Base-by-base conservation (phyloP, 2,888 invertebrate genomes). In the Gerris lacustris region DNA sequence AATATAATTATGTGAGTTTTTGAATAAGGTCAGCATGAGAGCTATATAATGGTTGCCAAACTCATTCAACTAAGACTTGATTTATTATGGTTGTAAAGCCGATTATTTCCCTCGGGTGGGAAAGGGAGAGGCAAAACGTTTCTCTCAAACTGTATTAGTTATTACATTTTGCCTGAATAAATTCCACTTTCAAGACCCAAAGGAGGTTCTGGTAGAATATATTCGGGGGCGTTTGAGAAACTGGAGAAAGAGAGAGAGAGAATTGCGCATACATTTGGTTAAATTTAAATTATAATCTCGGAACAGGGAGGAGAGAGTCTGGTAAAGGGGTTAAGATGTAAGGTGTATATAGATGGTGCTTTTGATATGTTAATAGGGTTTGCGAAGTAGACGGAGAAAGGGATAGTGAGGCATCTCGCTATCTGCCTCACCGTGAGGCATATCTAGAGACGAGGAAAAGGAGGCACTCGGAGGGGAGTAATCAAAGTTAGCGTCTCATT, bases 61-160 rank as follows among this genome's bases (percentile, higher is more conserved):
- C 55, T 2, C 55, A 5, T 55, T 55, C 15, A 55, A 55, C 15
- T 55, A 55, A 55, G 55, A 55, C 55, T 15, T 55, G 15, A 55
- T 55, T 55, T 55, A 55, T 55, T 55, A 55, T 55, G 55, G 55
- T 5, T 55, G 55, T 55, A 55, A 55, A 55, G 55, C 55, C 55
- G 55, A 55, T 55, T 55, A 55, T 55, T 55, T 55, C 55, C 55
- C 15, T 15, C 15, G 55, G 55, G 55, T 55, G 2, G 9, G 11
- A 11, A 4, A 31, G 31, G 31, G 2, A 4, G 31, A 31, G 31
- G 31, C 15, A 15, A 55, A 55, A 55, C 15, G 55, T 5, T 55
- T 55, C 55, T 55, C 55, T 55, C 55, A 55, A 55, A 55, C 55
- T 55, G 55, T 55, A 55, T 55, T 55, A 55, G 55, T 55, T 55